These are phyloP conservation scores for Astropecten irregularis DNA, from an alignment of 53 echinoderm and acorn worm species.

Conservation along the genomic window DNA sequence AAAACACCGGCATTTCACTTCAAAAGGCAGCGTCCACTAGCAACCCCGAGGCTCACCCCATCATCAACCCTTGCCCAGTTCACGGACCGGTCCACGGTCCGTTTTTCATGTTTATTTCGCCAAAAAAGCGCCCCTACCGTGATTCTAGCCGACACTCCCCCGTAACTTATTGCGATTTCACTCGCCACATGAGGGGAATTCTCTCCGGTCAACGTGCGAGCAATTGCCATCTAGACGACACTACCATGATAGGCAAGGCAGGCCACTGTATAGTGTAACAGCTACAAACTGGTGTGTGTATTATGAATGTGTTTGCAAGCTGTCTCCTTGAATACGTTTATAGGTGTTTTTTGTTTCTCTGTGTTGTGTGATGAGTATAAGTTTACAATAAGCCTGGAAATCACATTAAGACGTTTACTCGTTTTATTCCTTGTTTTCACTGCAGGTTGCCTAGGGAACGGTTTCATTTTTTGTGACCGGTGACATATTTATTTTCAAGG, in stretches of 20 bases:
- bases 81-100: too few species aligned
- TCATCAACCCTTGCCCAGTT: too few species aligned
- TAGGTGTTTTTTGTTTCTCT: neutral
- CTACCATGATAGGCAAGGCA: neutral
- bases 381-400: neutral
- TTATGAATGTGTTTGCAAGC: conserved; percentile 33
- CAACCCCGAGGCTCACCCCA: too few species aligned
- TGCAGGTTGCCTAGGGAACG: too few species aligned
- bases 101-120: too few species aligned
- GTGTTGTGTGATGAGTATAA: neutral
- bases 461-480: too few species aligned
- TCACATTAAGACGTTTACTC: neutral
- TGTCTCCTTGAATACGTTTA: neutral
- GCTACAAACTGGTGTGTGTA: neutral
- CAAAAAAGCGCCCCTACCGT: too few species aligned
- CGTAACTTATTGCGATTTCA: conserved; percentile 31
- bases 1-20: too few species aligned
- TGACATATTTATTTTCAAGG: too few species aligned
- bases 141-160: conserved; percentile 35
- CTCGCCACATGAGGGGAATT: conserved; percentile 42
- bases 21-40: too few species aligned
- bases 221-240: neutral
- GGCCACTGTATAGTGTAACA: neutral
- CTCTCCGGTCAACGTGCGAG: conserved; percentile 32
- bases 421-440: too few species aligned